These are phyloP conservation scores for Gallinago nigripennis DNA, from an alignment of 2,797 vertebrate species.

Conservation along the genomic window DNA sequence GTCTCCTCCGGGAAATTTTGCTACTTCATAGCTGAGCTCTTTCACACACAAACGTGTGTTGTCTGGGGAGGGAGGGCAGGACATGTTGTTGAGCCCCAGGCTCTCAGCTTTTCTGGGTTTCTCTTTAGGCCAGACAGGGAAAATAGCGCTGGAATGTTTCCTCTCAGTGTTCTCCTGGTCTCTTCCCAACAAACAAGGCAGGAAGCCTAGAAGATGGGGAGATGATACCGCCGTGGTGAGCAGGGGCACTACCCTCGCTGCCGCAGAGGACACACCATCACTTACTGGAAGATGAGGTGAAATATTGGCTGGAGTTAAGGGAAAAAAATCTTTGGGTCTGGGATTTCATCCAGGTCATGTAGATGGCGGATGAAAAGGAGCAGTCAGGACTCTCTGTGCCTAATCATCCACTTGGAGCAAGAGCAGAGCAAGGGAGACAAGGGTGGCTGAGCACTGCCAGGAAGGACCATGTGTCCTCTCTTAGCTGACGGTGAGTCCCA, in stretches of 20 bases:
- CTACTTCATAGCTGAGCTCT: not conserved
- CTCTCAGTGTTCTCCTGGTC: not conserved
- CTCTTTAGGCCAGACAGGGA: not conserved
- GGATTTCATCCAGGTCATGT: conserved; percentile 36
- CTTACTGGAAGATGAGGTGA: conserved; percentile 40
- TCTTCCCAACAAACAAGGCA: not conserved
- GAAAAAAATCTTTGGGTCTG: conserved; percentile 12
- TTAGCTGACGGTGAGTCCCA: not conserved
- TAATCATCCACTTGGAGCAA: conserved; percentile 27
- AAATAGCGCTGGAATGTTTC: conserved; percentile 17
- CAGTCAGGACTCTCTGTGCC: not conserved
- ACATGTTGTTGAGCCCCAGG: not conserved
- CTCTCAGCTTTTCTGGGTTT: not conserved
- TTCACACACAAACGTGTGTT: not conserved
- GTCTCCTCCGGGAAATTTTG: conserved; percentile 29
- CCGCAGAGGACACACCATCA: not conserved
- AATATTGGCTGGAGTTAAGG: conserved; percentile 13
- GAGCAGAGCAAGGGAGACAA: not conserved
- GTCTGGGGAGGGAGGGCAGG: not conserved
- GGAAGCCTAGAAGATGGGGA: not conserved
- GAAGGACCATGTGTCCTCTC: not conserved
- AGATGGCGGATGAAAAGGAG: conserved; percentile 1
- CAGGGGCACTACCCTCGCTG: not conserved
- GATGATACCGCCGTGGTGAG: not conserved
- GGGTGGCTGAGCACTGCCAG: not conserved